Evolutionary conservation across 1,140 invertebrate genomes (phyloP).

Genomic region (Solenopsis invicta): DNA sequence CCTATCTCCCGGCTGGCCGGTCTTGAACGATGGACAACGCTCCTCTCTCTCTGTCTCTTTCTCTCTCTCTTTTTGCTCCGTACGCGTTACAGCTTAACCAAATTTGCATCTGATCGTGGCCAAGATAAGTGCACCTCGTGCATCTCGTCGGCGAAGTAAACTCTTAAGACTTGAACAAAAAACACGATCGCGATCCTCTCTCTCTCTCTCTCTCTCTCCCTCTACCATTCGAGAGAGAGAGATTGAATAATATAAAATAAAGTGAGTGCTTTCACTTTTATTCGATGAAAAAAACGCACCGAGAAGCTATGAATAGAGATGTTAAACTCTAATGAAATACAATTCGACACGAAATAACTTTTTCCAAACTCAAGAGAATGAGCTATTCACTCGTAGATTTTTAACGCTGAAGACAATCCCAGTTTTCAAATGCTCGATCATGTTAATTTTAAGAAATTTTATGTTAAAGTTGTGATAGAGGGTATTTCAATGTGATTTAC

Average conservation of each 20-base stretch:
- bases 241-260: not conserved
- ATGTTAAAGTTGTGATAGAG: not conserved
- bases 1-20: not conserved
- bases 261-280: slow-evolving; percentile 19
- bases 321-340: not conserved
- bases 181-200: slow-evolving; percentile 5
- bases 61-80: slow-evolving; percentile 1
- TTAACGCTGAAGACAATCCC: not conserved
- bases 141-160: not conserved
- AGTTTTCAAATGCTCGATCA: not conserved
- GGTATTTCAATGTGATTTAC: not conserved
- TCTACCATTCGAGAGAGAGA: not conserved
- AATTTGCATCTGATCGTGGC: slow-evolving; percentile 57
- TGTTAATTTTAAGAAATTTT: not conserved
- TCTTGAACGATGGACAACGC: not conserved
- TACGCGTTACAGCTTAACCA: slow-evolving; percentile 48
- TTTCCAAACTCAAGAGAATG: not conserved
- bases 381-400: not conserved
- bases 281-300: not conserved
- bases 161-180: slow-evolving; percentile 1
- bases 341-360: not conserved
- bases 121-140: slow-evolving; percentile 23
- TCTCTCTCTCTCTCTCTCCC: slow-evolving; percentile 28
- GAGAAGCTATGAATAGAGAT: not conserved
- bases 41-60: not conserved